Conservation (phyloP, 2,888 invertebrate species). For the Napeogenes inachia region DNA sequence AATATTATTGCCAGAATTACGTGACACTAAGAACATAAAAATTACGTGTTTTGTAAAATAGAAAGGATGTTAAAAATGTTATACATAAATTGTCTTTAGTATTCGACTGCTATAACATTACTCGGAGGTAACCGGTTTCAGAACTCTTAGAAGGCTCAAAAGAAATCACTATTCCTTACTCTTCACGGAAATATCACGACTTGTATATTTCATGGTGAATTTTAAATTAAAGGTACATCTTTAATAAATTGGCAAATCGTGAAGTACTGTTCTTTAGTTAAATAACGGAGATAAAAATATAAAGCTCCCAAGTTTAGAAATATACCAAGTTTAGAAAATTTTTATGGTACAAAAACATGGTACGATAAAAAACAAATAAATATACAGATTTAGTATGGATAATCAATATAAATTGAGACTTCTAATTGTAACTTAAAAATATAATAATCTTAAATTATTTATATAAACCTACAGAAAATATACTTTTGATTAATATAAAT, state of each 20-base stretch:
- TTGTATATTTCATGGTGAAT: slow-evolving; percentile 25
- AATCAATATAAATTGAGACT: too few relatives aligned
- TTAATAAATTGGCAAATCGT: slow-evolving; percentile 16
- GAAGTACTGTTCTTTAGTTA: background rate
- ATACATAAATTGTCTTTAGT: slow-evolving; percentile 21
- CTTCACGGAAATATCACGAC: slow-evolving; percentile 29
- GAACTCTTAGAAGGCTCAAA: slow-evolving; percentile 43
- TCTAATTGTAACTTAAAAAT: too few relatives aligned
- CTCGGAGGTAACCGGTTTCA: slow-evolving; percentile 49
- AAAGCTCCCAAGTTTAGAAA: too few relatives aligned
- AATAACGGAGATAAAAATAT: too few relatives aligned
- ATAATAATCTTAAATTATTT: too few relatives aligned
- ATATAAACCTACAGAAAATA: too few relatives aligned
- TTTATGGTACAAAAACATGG: too few relatives aligned
- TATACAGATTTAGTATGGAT: too few relatives aligned
- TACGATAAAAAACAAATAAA: too few relatives aligned
- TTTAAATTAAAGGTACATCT: slow-evolving; percentile 20
- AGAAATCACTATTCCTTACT: slow-evolving; percentile 16
- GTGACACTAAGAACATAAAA: background rate
- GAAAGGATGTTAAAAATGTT: slow-evolving; percentile 11
- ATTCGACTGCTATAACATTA: slow-evolving; percentile 30
- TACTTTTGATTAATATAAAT: too few relatives aligned
- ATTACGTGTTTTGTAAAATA: background rate
- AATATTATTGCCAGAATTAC: too few relatives aligned
- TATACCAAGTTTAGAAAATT: too few relatives aligned